phyloP scores from a whole-genome alignment of 1,140 invertebrate genomes.

The Ptiloglossa arizonensis region DNA sequence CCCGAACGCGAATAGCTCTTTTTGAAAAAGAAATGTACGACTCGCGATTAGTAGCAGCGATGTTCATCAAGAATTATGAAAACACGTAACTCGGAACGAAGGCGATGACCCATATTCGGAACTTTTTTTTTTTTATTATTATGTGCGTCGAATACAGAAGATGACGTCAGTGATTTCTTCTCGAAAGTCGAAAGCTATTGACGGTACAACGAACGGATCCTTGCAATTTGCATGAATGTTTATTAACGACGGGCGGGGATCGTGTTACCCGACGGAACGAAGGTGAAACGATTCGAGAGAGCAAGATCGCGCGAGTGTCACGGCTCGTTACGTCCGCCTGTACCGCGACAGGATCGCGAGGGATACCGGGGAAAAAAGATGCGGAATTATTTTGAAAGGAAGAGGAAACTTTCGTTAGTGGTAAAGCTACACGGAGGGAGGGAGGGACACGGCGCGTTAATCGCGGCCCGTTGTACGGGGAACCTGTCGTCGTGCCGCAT shows the following conservation, averaged over 20 bases:
- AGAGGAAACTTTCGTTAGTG: slow-evolving; percentile 80
- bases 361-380: slow-evolving; percentile 70
- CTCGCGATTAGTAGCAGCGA: no score
- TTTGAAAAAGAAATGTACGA: no score
- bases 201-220: no score
- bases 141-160: no score
- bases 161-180: no score
- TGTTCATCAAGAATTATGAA: no score
- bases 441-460: slow-evolving; percentile 12
- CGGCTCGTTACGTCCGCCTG: slow-evolving; percentile 73
- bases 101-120: no score
- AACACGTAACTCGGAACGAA: no score
- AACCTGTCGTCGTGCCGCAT: neutral
- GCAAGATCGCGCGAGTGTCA: slow-evolving; percentile 69
- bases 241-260: neutral
- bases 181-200: no score
- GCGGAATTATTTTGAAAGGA: slow-evolving; percentile 78
- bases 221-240: neutral
- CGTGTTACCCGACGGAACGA: slow-evolving; percentile 19
- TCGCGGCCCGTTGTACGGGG: neutral
- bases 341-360: slow-evolving; percentile 59
- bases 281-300: slow-evolving; percentile 21
- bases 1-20: no score
- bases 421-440: slow-evolving; percentile 60
- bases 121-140: no score